These are phyloP conservation scores for Trachelipus rathkii DNA, from an alignment of 1,140 invertebrate genomes.

Conservation along the genomic window DNA sequence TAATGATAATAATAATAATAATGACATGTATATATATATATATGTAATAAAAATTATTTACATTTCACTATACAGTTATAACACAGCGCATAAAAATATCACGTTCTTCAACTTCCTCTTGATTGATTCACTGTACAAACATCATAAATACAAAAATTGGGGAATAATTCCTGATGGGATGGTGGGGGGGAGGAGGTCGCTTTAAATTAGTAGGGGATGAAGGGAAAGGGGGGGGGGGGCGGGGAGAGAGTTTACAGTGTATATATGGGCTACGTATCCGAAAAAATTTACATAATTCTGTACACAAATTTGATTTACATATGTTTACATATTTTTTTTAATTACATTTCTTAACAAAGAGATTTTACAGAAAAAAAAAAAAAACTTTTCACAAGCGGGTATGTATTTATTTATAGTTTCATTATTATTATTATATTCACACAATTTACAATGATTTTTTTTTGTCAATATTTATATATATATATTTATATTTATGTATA, in stretches of 20 bases:
- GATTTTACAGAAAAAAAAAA: slow-evolving; percentile 31
- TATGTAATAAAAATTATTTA: slow-evolving; percentile 42
- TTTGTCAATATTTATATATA: slow-evolving; percentile 2
- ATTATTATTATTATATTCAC: slow-evolving; percentile 44
- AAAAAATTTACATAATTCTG: slow-evolving; percentile 46
- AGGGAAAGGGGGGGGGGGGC: too few species aligned
- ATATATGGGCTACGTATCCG: slow-evolving; percentile 29
- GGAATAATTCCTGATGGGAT: not conserved
- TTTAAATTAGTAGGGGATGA: too few species aligned
- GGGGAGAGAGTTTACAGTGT: too few species aligned
- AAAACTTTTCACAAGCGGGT: slow-evolving; percentile 6
- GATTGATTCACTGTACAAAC: slow-evolving; percentile 43
- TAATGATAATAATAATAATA: not conserved
- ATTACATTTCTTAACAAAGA: slow-evolving; percentile 26
- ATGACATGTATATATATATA: slow-evolving; percentile 20
- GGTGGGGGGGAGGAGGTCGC: too few species aligned
- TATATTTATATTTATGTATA: too few species aligned
- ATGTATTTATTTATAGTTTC: slow-evolving; percentile 17
- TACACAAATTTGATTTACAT: slow-evolving; percentile 46
- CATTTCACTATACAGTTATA: slow-evolving; percentile 45
- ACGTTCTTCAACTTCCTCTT: slow-evolving; percentile 25
- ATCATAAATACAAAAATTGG: slow-evolving; percentile 43
- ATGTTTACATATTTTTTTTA: slow-evolving; percentile 42
- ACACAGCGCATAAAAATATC: slow-evolving; percentile 46
- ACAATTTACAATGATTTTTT: slow-evolving; percentile 46